These are phyloP conservation scores for Cephus nigrinus DNA, from an alignment of 2,888 invertebrate genomes.

Conservation along the genomic window DNA sequence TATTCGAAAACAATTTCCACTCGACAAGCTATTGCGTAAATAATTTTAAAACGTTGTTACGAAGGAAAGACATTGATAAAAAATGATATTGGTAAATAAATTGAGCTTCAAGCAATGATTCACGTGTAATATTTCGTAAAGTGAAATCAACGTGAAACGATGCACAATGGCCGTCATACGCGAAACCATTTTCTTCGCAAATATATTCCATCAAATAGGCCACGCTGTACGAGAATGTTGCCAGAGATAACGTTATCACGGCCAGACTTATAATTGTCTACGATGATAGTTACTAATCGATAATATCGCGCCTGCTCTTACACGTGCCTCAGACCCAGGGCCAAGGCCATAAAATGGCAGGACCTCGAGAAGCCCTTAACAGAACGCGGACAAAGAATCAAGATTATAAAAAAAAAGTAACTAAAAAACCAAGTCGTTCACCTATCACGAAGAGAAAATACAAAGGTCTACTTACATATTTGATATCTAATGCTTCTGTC, in stretches of 20 bases:
- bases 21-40: not conserved
- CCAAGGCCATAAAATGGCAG: conserved; percentile 20
- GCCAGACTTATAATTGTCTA: conserved; percentile 10
- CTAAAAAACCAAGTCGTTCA: not conserved
- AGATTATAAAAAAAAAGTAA: not conserved
- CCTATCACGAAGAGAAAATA: not conserved
- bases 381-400: not conserved
- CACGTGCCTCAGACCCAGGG: conserved; percentile 23
- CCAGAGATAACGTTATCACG: conserved; percentile 6
- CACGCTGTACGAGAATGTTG: not conserved
- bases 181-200: not conserved
- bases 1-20: not conserved
- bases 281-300: conserved; percentile 27
- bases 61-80: not conserved
- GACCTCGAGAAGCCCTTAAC: not conserved
- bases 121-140: not conserved
- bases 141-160: not conserved
- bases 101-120: not conserved
- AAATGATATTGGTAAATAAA: not conserved
- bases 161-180: not conserved
- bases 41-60: not conserved
- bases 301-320: conserved; percentile 38
- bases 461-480: conserved; percentile 49
- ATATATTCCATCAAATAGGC: not conserved
- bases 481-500: conserved; percentile 39